phyloP scores from a whole-genome alignment of 92 coral and sea anemone genomes.

The Phenganax subtilis region DNA sequence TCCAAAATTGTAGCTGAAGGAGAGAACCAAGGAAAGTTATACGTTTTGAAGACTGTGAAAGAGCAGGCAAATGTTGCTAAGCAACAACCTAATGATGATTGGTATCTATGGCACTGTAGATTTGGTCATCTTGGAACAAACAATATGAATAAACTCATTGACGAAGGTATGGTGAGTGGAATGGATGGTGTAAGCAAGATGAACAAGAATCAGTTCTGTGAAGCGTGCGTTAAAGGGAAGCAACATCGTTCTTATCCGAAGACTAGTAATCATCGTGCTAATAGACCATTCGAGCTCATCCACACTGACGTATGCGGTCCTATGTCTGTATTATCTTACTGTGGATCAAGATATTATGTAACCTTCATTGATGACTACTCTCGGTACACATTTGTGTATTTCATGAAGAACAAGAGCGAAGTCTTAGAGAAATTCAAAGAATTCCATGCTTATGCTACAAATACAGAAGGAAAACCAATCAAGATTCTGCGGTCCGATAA shows the following conservation, averaged over 20 bases:
- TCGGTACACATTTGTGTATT: constrained; percentile 42
- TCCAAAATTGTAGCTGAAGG: neutral
- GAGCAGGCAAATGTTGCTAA: constrained; percentile 6
- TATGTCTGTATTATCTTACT: constrained; percentile 41
- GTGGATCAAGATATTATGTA: constrained; percentile 49
- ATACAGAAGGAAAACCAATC: neutral
- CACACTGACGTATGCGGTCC: constrained; percentile 30
- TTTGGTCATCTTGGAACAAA: constrained; percentile 12
- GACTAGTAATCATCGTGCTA: constrained; percentile 37
- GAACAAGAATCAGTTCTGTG: constrained; percentile 8
- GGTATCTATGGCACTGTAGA: constrained; percentile 20
- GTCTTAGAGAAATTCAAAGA: constrained; percentile 36
- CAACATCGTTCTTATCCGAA: constrained; percentile 37
- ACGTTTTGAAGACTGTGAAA: constrained; percentile 36
- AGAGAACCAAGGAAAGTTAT: constrained; percentile 37
- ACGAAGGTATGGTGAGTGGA: constrained; percentile 19
- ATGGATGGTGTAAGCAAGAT: constrained; percentile 23
- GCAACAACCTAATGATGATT: constrained; percentile 11
- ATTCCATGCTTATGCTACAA: neutral
- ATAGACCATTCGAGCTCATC: neutral
- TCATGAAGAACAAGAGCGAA: constrained; percentile 36
- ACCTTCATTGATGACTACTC: constrained; percentile 47
- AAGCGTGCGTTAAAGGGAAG: constrained; percentile 24
- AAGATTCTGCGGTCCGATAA: neutral
- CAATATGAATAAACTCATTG: constrained; percentile 23